Conservation (phyloP, 1,140 invertebrate genomes). For the Portunus trituberculatus region DNA sequence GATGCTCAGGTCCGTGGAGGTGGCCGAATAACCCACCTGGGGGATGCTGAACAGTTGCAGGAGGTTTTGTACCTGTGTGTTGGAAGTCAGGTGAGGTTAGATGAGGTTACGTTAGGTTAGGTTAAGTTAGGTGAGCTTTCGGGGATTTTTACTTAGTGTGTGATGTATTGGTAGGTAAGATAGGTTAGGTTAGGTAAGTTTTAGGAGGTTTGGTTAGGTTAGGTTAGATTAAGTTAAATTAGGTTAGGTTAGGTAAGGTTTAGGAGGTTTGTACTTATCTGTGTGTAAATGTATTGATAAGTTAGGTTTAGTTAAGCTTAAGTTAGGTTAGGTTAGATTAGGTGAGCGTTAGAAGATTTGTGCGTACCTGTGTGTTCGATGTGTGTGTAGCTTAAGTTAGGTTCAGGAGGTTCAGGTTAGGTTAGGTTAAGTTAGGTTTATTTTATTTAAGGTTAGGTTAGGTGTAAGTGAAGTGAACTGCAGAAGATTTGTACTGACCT, state of each 20-base stretch:
- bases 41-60: constrained; percentile 90
- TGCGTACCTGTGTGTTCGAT: constrained; percentile 82
- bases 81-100: neutral
- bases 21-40: constrained; percentile 91
- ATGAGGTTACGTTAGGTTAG: neutral
- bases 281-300: too few relatives aligned
- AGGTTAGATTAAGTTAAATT: neutral
- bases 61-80: constrained; percentile 87
- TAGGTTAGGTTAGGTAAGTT: constrained; percentile 81
- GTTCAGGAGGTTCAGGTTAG: too few relatives aligned
- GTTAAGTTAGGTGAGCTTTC: neutral
- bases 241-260: neutral
- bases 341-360: too few relatives aligned
- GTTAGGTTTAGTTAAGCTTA: too few relatives aligned
- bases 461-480: neutral
- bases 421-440: neutral
- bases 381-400: too few relatives aligned
- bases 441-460: too few relatives aligned
- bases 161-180: neutral
- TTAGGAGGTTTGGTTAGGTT: constrained; percentile 85
- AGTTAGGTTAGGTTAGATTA: neutral
- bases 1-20: constrained; percentile 88
- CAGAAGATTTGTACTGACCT: neutral
- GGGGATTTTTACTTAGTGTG: too few relatives aligned
- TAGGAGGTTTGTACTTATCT: neutral